Evolutionary conservation across 2,113 vertebrate species (phyloP).

Genomic region (Acrocephalus arundinaceus): DNA sequence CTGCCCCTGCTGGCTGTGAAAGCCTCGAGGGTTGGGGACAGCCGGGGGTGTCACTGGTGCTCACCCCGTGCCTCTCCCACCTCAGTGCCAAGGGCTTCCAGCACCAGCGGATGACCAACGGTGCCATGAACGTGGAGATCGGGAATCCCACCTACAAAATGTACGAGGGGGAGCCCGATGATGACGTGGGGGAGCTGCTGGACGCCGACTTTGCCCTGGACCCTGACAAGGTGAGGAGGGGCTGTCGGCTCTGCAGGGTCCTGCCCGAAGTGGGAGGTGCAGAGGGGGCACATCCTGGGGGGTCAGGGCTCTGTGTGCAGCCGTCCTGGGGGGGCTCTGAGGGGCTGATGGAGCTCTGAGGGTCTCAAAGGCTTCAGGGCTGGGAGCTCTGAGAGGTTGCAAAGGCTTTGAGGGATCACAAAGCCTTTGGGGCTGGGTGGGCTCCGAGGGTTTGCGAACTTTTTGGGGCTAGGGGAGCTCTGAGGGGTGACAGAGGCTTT

Average conservation of each 20-base stretch:
- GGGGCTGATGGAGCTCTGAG: background rate
- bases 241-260: accelerated
- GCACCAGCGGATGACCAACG: slow-evolving; percentile 96
- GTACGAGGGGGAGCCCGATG: slow-evolving; percentile 93
- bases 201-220: slow-evolving; percentile 93
- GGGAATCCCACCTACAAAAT: slow-evolving; percentile 98
- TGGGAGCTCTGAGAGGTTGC: no score
- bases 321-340: background rate
- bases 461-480: background rate
- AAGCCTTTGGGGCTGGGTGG: background rate
- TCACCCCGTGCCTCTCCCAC: background rate
- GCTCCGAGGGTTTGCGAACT: background rate
- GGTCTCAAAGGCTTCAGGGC: background rate
- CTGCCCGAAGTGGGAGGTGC: background rate
- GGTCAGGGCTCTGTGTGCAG: background rate
- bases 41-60: background rate
- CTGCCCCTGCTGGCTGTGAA: background rate
- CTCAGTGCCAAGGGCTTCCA: slow-evolving; percentile 95
- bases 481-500: background rate
- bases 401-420: background rate
- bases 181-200: slow-evolving; percentile 91
- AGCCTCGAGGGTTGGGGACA: background rate
- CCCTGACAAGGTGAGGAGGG: slow-evolving; percentile 87
- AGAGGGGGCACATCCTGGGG: no score
- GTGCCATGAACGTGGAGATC: slow-evolving; percentile 97